Evolutionary conservation across 2,888 invertebrate species (phyloP), one percentile per base, ranked within the genome.

Genomic region (Rhopalosiphum nymphaeae): DNA sequence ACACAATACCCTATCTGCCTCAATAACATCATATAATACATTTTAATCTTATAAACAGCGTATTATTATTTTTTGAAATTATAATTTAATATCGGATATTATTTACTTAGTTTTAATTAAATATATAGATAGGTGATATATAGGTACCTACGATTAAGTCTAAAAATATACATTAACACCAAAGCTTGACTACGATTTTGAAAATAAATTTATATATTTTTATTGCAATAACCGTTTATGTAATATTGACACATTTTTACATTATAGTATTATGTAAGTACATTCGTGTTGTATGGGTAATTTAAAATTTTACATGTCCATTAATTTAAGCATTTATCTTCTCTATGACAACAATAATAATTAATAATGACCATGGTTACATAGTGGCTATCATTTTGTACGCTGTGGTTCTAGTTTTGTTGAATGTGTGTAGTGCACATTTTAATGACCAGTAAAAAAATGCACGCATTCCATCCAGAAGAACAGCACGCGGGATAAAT

Each of bases 381-480:
- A n/a, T 67, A 67, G n/a, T 67, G 16, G 67, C n/a, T 16, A n/a
- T 16, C 67, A 67, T 67, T 7, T 67, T 67, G n/a, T n/a, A n/a
- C n/a, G n/a, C 4, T 16, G 9, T 67, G n/a, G 4, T n/a, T 7
- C n/a, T 67, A 36, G n/a, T 67, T n/a, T 67, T 36, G 16, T n/a
- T 67, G 25, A 67, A 67, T 67, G 67, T n/a, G 67, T 67, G 21
- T 21, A 53, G 53, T n/a, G 16, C n/a, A 16, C 42, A n/a, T 67
- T 53, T 93, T 93, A 78, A 93, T 67, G 87, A 88, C n/a, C 89
- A 11, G 89, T 85, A 42, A 93, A 78, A 93, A 93, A 93, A 26
- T 89, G 44, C 53, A 89, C 56, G 42, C 57, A 88, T 92, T 92
- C 92, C 21, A 53, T 29, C 21, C 56, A 84, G 46, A 93, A 94